Base-by-base conservation (phyloP, 2,888 invertebrate species). In the Byasa hedistus region DNA sequence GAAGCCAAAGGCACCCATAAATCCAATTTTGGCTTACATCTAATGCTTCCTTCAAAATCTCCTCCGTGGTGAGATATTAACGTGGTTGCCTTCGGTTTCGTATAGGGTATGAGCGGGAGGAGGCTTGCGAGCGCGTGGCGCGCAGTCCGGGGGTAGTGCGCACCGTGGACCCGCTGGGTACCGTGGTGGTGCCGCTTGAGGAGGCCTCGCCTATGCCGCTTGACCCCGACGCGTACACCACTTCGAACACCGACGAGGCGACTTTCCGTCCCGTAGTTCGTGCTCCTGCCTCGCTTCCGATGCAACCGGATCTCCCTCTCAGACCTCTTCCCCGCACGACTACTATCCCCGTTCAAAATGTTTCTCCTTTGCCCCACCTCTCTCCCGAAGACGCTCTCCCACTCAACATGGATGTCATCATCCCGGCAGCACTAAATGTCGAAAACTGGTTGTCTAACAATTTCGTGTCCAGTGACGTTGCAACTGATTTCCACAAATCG, bases 41-140 rank as follows among this genome's bases (percentile, higher is more conserved):
- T 69, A 68, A 79, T 75, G 77, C 80, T 79, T 79, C 76, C 76
- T 78, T 80, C 77, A 74, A 75, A 78, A 74, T 76, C 76, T 77
- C 75, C 74, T 71, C 77, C 74, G 69, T 61, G 70, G 70, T 65
- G 57, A 63, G 68, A 68, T 66, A 62, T 72, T 75, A 76, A 77
- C 84, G 84, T 83, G 89, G 94, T 94, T 95, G 96, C 96, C 96
- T 95, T 95, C 95, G 96, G 96, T 95, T 96, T 86, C 83, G 95
- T 94, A 93, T 94, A 95, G 95, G 94, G 94, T 93, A 90, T 90
- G 87, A 71, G 71, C 71, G 73, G 65, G 76, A 72, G 76, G 76
- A 76, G 71, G 71, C 69, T 69, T 61, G 64, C 69, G 70, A 69
- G 88, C 82, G 79, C 79, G 72, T 69, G 69, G 65, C 66, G 65